Conservation (phyloP, 2,113 vertebrate species). For the Actenoides lindsayi region DNA sequence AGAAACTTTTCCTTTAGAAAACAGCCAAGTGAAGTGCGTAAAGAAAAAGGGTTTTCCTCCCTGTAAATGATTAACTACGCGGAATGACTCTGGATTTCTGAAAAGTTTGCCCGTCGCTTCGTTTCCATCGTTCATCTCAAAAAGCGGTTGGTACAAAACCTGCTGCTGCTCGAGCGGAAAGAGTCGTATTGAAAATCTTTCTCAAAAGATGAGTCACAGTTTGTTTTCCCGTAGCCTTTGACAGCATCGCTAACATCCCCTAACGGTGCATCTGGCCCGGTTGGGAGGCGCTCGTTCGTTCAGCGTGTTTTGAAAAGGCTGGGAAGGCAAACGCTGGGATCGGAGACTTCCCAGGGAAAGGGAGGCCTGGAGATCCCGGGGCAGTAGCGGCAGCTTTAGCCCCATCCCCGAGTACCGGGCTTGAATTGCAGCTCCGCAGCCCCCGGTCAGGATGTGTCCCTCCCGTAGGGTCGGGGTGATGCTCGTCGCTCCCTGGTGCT, state of each 20-base stretch:
- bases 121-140: neutral
- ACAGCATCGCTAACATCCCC: neutral
- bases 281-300: neutral
- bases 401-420: neutral
- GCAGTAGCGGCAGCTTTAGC: neutral
- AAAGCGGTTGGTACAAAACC: neutral
- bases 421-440: neutral
- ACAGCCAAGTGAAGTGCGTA: neutral
- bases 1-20: neutral
- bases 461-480: neutral
- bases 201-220: neutral
- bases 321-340: neutral
- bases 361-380: neutral
- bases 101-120: neutral
- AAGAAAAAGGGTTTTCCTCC: neutral
- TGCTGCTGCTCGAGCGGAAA: neutral
- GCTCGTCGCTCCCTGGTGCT: neutral
- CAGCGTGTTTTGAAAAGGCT: neutral
- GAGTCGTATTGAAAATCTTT: neutral
- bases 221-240: conserved; percentile 38
- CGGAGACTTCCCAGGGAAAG: neutral
- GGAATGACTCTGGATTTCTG: neutral
- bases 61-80: neutral
- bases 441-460: neutral
- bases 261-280: neutral